Evolutionary conservation across 2,113 vertebrate species (phyloP), one percentile per base, ranked within the genome.

Genomic region (Vicugna pacos): DNA sequence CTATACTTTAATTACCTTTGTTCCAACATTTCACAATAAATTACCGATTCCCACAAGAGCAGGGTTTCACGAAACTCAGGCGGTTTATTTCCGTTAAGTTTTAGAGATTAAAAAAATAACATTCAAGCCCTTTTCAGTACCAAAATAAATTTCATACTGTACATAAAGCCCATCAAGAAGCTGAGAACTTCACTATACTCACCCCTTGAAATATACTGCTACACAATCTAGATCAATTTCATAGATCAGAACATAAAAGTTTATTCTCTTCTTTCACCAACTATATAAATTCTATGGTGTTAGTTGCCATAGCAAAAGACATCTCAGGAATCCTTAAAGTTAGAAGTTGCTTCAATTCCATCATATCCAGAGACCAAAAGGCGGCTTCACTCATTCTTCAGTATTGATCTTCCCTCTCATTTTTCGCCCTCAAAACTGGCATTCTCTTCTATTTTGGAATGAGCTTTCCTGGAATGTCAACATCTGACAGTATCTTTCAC

Each of bases 1-100:
- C 62, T 91, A 52, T 65, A 82, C 30, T 96, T 91, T 97, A 93
- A 89, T 94, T 89, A 94, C n/a, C 26, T 93, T 91, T 72, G 58
- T 90, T 95, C 22, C 62, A 88, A 94, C 60, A 89, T 56, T 96
- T 95, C 70, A 60, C 89, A 95, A 77, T 95, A 94, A 97, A 96
- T 93, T 87, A 94, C 52, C 35, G 73, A 91, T 38, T 88, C 65
- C 54, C 38, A 89, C 62, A 85, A 95, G 69, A 81, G 28, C 60
- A 92, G 9, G 5, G 16, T 91, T 97, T 94, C 48, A 76, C 38
- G 91, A 97, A 97, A 60, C 38, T 30, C 54, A 93, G 35, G 52
- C 52, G 95, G 94, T 94, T 89, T 77, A 93, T 95, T 81, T 96
- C 62, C 0, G 0, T 93, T 86, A 96, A 96, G 82, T 96, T 93